A percentile compares a stretch with the other conserved stretches of the same genome.
phyloP scores from a whole-genome alignment of 2,888 invertebrate genomes.

The Eurytoma adleriae region DNA sequence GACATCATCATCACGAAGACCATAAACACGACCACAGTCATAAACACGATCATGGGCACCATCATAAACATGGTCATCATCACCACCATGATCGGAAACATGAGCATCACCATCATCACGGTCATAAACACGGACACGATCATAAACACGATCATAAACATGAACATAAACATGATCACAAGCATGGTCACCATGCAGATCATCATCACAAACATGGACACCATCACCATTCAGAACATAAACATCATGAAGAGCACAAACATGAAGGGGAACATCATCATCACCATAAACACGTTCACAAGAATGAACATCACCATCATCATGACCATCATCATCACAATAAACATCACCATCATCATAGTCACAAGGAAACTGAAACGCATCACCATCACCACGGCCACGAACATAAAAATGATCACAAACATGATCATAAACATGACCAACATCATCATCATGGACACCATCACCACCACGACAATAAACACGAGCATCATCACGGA shows the following conservation, averaged over 20 bases:
- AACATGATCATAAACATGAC: conserved; percentile 42
- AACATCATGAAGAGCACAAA: conserved; percentile 41
- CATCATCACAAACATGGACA: conserved; percentile 48
- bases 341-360: conserved; percentile 49
- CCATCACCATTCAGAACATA: conserved; percentile 36
- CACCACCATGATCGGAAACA: conserved; percentile 1
- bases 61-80: conserved; percentile 36
- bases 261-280: conserved; percentile 51
- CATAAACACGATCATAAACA: conserved; percentile 45
- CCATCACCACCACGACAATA: conserved; percentile 24
- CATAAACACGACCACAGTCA: not conserved
- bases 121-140: conserved; percentile 44
- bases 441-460: conserved; percentile 22
- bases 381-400: conserved; percentile 50
- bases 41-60: conserved; percentile 13
- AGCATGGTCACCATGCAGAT: conserved; percentile 39
- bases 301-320: conserved; percentile 50
- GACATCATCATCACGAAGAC: conserved; percentile 23
- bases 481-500: not conserved
- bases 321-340: conserved; percentile 49
- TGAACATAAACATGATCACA: conserved; percentile 45
- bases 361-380: conserved; percentile 43
- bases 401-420: conserved; percentile 47
- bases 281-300: conserved; percentile 42
- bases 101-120: conserved; percentile 33